A percentile compares a stretch with the other conserved stretches of the same genome.
Conservation (phyloP, 2,888 invertebrate genomes). For the Azorinus chamasolen region DNA sequence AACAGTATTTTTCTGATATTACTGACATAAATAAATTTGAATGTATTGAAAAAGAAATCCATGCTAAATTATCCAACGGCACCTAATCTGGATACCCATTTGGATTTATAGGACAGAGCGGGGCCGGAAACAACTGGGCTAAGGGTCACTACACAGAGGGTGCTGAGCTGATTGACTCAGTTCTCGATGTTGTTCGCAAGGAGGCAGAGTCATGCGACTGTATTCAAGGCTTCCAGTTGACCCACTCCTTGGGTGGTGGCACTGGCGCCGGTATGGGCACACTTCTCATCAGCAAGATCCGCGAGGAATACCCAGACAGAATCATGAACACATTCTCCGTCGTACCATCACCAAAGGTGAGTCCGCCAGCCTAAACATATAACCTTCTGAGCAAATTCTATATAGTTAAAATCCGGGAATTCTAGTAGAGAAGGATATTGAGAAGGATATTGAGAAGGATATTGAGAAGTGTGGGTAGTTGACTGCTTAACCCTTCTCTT, state of each 20-base stretch:
- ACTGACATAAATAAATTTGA: too few species aligned
- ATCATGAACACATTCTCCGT: slow-evolving; percentile 98
- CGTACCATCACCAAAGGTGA: slow-evolving; percentile 92
- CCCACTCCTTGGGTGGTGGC: slow-evolving; percentile 88
- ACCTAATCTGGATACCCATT: too few species aligned
- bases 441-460: too few species aligned
- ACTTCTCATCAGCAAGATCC: slow-evolving; percentile 74
- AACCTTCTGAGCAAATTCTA: slow-evolving; percentile 1
- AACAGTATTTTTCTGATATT: too few species aligned
- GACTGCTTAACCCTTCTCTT: too few species aligned
- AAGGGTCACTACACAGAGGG: slow-evolving; percentile 83
- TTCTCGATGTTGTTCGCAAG: slow-evolving; percentile 84
- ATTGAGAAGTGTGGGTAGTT: too few species aligned
- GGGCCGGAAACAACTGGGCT: slow-evolving; percentile 75
- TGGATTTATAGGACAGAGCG: slow-evolving; percentile 77
- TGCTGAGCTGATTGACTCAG: slow-evolving; percentile 84
- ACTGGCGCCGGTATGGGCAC: slow-evolving; percentile 80
- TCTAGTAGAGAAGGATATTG: too few species aligned
- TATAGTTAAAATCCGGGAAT: too few species aligned
- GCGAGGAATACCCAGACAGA: slow-evolving; percentile 79
- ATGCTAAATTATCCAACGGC: too few species aligned
- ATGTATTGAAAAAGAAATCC: too few species aligned
- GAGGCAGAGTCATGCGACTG: slow-evolving; percentile 85
- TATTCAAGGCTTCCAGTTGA: slow-evolving; percentile 85
- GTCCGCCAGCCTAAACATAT: background rate